These are phyloP conservation scores for Elegia similella DNA, from an alignment of 2,888 invertebrate species.

Conservation along the genomic window DNA sequence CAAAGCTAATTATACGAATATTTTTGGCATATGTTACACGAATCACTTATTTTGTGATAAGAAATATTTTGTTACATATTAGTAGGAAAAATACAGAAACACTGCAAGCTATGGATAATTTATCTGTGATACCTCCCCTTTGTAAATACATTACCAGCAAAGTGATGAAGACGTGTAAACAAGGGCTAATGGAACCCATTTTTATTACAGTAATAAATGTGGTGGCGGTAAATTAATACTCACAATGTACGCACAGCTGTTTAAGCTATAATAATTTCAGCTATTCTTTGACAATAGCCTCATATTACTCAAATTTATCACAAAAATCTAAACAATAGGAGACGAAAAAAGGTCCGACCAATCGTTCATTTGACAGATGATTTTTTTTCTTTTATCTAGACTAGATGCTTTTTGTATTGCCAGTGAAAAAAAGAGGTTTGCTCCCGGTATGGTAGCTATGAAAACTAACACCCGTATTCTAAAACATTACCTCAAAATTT, in stretches of 20 bases:
- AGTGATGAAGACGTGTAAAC: slow-evolving; percentile 75
- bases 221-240: slow-evolving; percentile 40
- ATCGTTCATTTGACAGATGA: slow-evolving; percentile 50
- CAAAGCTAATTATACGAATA: slow-evolving; percentile 18
- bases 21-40: neutral
- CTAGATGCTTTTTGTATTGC: neutral
- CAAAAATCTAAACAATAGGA: slow-evolving; percentile 54
- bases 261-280: slow-evolving; percentile 50
- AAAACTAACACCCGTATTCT: too few relatives aligned
- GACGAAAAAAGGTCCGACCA: slow-evolving; percentile 54
- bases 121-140: slow-evolving; percentile 65
- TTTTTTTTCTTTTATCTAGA: slow-evolving; percentile 15
- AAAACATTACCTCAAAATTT: too few relatives aligned
- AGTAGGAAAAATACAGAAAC: neutral
- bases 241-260: slow-evolving; percentile 48
- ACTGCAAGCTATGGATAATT: neutral
- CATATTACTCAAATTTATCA: slow-evolving; percentile 65
- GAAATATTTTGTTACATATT: neutral
- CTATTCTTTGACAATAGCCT: slow-evolving; percentile 52
- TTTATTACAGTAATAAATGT: slow-evolving; percentile 25
- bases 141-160: slow-evolving; percentile 60
- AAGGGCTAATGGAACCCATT: slow-evolving; percentile 48
- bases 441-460: neutral
- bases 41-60: neutral
- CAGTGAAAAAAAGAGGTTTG: neutral